phyloP scores from a whole-genome alignment of 92 coral and sea anemone species.

The Epizoanthus illoricatus region DNA sequence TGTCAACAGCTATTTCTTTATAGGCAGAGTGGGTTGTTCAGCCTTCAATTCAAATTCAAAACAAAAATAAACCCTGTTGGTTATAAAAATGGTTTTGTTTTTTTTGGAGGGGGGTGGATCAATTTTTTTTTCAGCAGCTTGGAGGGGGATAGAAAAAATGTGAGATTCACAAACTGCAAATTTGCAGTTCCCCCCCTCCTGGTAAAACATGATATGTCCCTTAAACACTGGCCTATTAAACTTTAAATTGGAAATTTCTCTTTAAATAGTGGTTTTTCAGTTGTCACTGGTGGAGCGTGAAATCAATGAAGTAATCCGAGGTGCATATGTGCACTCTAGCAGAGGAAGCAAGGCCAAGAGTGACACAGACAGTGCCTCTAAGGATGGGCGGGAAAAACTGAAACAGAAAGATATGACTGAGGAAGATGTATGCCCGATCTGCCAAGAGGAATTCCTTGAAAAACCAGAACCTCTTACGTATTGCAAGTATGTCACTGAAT shows the following conservation, averaged over 20 bases:
- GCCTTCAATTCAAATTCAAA: no score
- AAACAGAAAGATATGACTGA: constrained; percentile 78
- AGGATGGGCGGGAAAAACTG: constrained; percentile 78
- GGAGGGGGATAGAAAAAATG: no score
- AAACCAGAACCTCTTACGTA: constrained; percentile 90
- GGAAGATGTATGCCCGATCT: constrained; percentile 96
- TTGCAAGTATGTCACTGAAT: constrained; percentile 73
- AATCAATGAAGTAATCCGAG: constrained; percentile 92
- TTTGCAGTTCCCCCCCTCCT: no score
- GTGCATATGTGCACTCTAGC: constrained; percentile 61
- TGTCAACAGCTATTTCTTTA: no score
- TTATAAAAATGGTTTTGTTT: no score
- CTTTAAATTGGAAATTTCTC: not conserved
- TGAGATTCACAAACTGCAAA: no score
- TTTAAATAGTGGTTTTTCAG: constrained; percentile 79
- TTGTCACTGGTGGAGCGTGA: constrained; percentile 94
- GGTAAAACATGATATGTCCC: no score
- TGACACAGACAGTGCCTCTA: constrained; percentile 17
- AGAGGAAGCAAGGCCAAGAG: constrained; percentile 37
- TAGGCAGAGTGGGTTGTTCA: no score
- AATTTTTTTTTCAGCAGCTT: no score
- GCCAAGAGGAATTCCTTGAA: constrained; percentile 89
- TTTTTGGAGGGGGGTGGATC: no score
- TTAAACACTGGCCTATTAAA: no score
- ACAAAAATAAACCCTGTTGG: no score